A percentile compares a stretch with the other conserved stretches of the same genome.
These are phyloP conservation scores for Corvus hawaiiensis DNA, from an alignment of 2,113 vertebrate species.

Conservation along the genomic window DNA sequence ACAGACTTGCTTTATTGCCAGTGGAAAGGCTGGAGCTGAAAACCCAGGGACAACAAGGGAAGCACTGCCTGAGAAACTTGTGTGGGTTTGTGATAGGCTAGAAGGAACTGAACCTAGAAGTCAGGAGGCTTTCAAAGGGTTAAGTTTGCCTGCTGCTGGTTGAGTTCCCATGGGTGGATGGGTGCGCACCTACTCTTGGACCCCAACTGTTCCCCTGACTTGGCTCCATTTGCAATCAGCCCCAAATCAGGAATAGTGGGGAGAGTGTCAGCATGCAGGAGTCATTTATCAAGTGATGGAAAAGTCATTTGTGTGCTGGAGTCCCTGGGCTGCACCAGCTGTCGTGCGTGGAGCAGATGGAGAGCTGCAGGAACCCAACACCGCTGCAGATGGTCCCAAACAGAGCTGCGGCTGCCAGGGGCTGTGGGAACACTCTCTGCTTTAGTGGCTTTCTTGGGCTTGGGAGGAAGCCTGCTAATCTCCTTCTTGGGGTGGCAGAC, in stretches of 20 bases:
- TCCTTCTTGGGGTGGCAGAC: not conserved
- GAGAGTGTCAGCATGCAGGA: not conserved
- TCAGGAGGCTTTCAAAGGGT: not conserved
- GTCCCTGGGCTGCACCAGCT: conserved; percentile 24
- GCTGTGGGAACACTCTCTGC: not conserved
- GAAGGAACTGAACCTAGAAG: not conserved
- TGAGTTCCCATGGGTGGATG: not conserved
- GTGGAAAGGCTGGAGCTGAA: not conserved
- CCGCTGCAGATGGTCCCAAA: not conserved
- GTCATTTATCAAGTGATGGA: not conserved
- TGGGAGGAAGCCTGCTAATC: not conserved
- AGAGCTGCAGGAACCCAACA: conserved; percentile 1
- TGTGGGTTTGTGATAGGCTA: not conserved
- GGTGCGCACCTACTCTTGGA: not conserved
- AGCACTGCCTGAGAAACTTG: not conserved
- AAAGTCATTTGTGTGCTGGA: not conserved
- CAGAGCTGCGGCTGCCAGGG: not conserved
- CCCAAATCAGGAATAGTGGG: not conserved
- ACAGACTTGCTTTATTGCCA: not conserved
- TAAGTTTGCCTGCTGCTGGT: not conserved
- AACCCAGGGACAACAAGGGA: not conserved
- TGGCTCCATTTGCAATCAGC: not conserved
- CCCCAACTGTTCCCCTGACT: not conserved
- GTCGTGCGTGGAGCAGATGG: not conserved
- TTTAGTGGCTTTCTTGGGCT: not conserved